These are phyloP conservation scores for Aphis gossypii DNA, from an alignment of 1,140 invertebrate genomes.

Conservation along the genomic window DNA sequence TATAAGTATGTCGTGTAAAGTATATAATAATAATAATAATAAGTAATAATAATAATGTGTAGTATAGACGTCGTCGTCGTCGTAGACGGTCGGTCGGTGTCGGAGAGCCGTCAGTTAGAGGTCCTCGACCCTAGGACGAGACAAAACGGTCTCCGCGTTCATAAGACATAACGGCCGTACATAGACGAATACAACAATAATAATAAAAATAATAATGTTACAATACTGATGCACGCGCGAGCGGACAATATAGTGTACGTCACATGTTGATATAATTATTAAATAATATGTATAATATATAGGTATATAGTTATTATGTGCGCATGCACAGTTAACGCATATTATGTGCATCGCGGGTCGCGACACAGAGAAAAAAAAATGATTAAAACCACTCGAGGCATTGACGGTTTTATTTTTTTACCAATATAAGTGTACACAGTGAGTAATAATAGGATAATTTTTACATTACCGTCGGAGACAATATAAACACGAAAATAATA, in stretches of 20 bases:
- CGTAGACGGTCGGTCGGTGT: slow-evolving; percentile 10
- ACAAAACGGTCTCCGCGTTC: slow-evolving; percentile 44
- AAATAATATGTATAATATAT: neutral
- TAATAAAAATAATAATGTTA: neutral
- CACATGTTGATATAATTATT: neutral
- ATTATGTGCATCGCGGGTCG: neutral
- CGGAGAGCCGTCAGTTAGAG: neutral
- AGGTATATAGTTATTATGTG: neutral
- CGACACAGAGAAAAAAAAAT: neutral
- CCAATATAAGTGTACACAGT: neutral
- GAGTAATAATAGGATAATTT: neutral
- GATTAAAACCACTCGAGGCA: neutral
- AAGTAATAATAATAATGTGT: neutral
- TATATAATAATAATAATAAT: neutral
- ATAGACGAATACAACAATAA: neutral
- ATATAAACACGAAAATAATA: slow-evolving; percentile 45
- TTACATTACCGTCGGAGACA: neutral
- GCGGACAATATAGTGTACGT: neutral
- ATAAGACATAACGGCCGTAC: neutral
- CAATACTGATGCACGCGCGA: neutral
- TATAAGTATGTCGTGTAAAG: slow-evolving; percentile 16
- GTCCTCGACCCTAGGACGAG: slow-evolving; percentile 53
- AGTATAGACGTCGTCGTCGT: neutral
- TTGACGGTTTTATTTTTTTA: neutral
- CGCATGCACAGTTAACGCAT: neutral